These are phyloP conservation scores for Rhipidura dahli DNA, from an alignment of 2,113 vertebrate genomes.

Conservation along the genomic window DNA sequence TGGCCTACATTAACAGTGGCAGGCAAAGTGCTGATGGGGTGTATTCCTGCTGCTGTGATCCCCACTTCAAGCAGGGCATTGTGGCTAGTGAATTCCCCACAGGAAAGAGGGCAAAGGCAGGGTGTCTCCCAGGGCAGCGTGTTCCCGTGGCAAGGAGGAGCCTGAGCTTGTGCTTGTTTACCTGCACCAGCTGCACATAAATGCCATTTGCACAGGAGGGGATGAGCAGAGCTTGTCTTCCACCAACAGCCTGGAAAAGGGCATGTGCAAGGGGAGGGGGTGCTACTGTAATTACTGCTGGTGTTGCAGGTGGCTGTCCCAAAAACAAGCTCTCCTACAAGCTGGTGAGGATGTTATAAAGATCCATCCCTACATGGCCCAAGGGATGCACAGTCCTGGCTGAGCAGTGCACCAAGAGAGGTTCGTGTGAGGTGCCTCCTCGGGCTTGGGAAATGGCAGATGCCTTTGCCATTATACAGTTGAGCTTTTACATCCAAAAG, in stretches of 20 bases:
- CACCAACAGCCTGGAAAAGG: background rate
- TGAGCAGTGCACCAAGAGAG: background rate
- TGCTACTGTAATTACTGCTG: background rate
- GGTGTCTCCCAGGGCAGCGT: background rate
- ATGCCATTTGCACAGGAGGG: background rate
- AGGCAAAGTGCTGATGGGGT: background rate
- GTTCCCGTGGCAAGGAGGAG: background rate
- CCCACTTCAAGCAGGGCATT: background rate
- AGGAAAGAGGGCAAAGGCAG: conserved; percentile 17
- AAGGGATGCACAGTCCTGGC: background rate
- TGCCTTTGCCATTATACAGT: background rate
- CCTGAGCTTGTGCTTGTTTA: background rate
- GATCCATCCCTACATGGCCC: rapidly evolving
- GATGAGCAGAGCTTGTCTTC: background rate
- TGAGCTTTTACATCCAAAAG: background rate
- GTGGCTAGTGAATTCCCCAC: background rate
- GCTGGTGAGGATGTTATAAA: background rate
- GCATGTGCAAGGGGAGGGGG: background rate
- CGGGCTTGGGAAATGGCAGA: background rate
- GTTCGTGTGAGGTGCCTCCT: background rate
- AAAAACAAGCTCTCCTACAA: background rate
- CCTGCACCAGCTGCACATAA: background rate
- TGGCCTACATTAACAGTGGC: background rate
- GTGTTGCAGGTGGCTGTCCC: background rate
- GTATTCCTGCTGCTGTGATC: background rate